phyloP scores from a whole-genome alignment of 2,113 vertebrate genomes.

The Mesoclemmys tuberculata region DNA sequence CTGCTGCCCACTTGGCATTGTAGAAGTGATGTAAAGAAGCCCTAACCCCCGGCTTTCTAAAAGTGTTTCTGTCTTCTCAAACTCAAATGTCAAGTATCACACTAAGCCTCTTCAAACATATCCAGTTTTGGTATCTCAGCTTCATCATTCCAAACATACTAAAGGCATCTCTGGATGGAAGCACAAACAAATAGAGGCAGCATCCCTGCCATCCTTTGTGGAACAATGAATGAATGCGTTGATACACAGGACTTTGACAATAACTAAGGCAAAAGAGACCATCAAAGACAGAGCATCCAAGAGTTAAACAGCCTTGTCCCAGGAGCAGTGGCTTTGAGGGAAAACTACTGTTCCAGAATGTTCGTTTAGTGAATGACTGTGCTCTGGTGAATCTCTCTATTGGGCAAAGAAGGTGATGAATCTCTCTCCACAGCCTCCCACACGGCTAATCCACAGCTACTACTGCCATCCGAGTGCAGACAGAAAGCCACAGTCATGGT shows the following conservation, averaged over 20 bases:
- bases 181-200: neutral
- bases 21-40: neutral
- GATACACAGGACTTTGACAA: neutral
- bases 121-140: neutral
- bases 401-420: neutral
- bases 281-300: neutral
- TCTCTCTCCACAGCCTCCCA: too few species aligned
- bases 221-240: neutral
- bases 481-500: neutral
- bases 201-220: rapidly evolving
- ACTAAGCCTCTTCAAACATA: neutral
- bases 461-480: neutral
- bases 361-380: neutral
- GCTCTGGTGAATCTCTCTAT: neutral
- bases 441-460: neutral
- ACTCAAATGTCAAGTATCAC: neutral
- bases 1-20: neutral
- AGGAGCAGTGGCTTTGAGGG: neutral
- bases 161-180: neutral
- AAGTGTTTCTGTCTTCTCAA: neutral
- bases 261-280: neutral
- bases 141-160: neutral
- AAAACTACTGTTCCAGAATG: neutral
- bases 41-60: neutral
- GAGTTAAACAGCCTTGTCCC: rapidly evolving